Conservation (phyloP, 2,888 invertebrate species). For the Campopleginae sp. region DNA sequence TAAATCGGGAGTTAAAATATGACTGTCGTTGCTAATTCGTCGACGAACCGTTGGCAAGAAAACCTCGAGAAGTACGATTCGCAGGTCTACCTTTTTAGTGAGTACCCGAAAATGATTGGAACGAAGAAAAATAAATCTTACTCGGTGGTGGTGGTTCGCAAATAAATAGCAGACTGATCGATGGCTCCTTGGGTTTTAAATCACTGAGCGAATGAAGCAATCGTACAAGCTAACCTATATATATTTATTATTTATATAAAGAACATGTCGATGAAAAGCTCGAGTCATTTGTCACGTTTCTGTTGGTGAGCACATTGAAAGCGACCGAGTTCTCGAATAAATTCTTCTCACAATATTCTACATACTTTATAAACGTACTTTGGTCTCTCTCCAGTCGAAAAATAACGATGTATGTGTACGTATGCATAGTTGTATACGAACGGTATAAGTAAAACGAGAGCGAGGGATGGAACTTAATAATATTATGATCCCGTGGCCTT, state of each 20-base stretch:
- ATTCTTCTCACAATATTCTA: slow-evolving; percentile 46
- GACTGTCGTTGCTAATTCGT: slow-evolving; percentile 33
- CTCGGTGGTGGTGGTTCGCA: not conserved
- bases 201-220: slow-evolving; percentile 59
- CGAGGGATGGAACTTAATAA: slow-evolving; percentile 79
- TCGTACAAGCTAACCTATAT: slow-evolving; percentile 30
- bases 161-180: slow-evolving; percentile 58
- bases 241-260: slow-evolving; percentile 14
- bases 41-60: slow-evolving; percentile 8
- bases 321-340: slow-evolving; percentile 55
- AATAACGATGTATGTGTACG: slow-evolving; percentile 11
- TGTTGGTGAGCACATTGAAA: slow-evolving; percentile 39
- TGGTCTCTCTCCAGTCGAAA: slow-evolving; percentile 41
- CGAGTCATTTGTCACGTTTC: slow-evolving; percentile 63
- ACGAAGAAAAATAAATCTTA: not conserved
- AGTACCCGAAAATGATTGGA: slow-evolving; percentile 45
- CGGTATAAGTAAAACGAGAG: slow-evolving; percentile 69
- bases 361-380: slow-evolving; percentile 44
- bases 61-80: slow-evolving; percentile 45
- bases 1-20: slow-evolving; percentile 14
- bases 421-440: slow-evolving; percentile 1
- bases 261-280: slow-evolving; percentile 56
- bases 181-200: slow-evolving; percentile 52
- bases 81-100: slow-evolving; percentile 35
- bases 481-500: slow-evolving; percentile 81